Evolutionary conservation across 2,888 invertebrate species (phyloP).

Genomic region (Camptogramma bilineatum): DNA sequence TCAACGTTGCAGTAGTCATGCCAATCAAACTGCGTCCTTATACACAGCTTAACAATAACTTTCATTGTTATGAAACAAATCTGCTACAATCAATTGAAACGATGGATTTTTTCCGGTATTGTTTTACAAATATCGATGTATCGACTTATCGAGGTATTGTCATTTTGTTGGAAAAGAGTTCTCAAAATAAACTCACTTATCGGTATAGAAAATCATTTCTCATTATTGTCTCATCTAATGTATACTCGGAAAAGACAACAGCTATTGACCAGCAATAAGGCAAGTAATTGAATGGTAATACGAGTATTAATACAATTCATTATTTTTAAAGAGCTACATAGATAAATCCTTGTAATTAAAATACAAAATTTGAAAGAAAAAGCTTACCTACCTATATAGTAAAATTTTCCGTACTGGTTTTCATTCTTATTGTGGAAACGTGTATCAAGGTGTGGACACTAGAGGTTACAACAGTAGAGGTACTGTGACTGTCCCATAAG

Average conservation of each 20-base stretch:
- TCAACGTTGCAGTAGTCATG: too few species aligned
- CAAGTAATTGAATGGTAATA: too few species aligned
- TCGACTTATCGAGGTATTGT: neutral
- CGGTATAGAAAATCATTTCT: neutral
- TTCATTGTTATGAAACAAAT: constrained; percentile 14
- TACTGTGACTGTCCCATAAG: constrained; percentile 4
- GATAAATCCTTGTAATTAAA: too few species aligned
- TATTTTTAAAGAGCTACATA: too few species aligned
- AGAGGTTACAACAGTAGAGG: neutral
- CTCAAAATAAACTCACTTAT: constrained; percentile 10
- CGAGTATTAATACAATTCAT: too few species aligned
- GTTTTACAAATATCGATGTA: constrained; percentile 10
- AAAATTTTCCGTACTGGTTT: too few species aligned
- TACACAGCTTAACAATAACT: neutral
- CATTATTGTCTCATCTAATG: too few species aligned
- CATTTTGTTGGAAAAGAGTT: constrained; percentile 4
- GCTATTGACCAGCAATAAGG: too few species aligned
- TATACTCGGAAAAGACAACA: too few species aligned
- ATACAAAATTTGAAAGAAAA: too few species aligned
- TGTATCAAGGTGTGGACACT: neutral
- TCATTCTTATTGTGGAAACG: neutral
- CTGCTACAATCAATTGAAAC: constrained; percentile 3
- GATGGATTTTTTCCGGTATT: constrained; percentile 3
- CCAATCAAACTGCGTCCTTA: neutral
- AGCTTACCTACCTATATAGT: too few species aligned